A percentile compares a stretch with the other conserved stretches of the same genome.
phyloP scores from a whole-genome alignment of 2,888 invertebrate species.

The Gymnocheta viridis region DNA sequence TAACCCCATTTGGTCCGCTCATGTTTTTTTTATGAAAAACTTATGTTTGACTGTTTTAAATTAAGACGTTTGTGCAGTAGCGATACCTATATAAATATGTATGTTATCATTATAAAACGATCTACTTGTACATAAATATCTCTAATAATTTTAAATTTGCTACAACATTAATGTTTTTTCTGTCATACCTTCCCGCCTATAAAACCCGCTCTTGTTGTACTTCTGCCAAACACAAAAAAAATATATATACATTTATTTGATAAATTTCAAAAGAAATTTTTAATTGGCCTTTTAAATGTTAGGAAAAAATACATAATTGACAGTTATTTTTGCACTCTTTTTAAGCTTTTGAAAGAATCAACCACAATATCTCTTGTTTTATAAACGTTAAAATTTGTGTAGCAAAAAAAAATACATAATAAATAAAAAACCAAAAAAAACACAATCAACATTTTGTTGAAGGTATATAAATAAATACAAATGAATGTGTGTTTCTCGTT shows the following conservation, averaged over 20 bases:
- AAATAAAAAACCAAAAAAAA: not conserved
- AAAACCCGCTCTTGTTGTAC: not conserved
- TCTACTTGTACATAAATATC: not conserved
- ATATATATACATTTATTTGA: not conserved
- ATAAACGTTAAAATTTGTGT: conserved; percentile 12
- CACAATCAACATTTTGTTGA: not conserved
- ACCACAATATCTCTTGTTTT: not conserved
- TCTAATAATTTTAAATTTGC: not conserved
- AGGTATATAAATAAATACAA: conserved; percentile 15
- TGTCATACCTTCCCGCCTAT: not conserved
- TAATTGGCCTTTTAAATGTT: conserved; percentile 65
- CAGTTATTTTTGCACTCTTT: conserved; percentile 40
- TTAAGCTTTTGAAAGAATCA: not conserved
- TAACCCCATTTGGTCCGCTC: too few relatives aligned
- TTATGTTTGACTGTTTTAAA: not conserved
- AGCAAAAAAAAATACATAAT: not conserved
- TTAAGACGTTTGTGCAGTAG: conserved; percentile 19
- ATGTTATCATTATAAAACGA: not conserved
- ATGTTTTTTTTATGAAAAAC: too few relatives aligned
- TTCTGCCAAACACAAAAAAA: not conserved
- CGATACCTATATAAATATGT: not conserved
- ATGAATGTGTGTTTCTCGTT: conserved; percentile 39
- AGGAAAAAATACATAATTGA: conserved; percentile 56
- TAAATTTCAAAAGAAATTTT: conserved; percentile 63
- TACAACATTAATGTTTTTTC: not conserved